Evolutionary conservation across 2,888 invertebrate species (phyloP).

Genomic region (Agonopterix subpropinquella): DNA sequence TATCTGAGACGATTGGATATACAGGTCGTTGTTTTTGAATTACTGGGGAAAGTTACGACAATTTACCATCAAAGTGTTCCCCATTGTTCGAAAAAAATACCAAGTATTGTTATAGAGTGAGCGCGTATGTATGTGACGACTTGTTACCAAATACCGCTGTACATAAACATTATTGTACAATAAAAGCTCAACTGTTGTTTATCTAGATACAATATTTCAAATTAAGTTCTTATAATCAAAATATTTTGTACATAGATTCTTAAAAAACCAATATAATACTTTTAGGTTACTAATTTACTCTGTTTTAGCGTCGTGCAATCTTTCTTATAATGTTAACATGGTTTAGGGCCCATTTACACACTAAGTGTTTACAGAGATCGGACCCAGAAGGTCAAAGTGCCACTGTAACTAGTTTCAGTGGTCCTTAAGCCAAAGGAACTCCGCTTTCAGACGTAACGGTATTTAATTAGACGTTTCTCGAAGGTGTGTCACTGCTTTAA

Average conservation of each 20-base stretch:
- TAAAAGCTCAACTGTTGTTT: constrained; percentile 34
- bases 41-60: neutral
- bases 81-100: neutral
- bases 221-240: neutral
- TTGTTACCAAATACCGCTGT: constrained; percentile 54
- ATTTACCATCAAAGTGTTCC: neutral
- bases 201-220: constrained; percentile 9
- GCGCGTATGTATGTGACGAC: constrained; percentile 37
- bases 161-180: constrained; percentile 30
- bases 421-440: too few species aligned
- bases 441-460: too few species aligned
- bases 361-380: too few species aligned
- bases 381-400: too few species aligned
- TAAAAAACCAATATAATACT: constrained; percentile 2
- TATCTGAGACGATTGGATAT: constrained; percentile 29
- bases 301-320: constrained; percentile 44
- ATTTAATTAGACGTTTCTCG: too few species aligned
- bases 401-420: too few species aligned
- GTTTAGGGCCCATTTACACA: too few species aligned
- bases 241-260: constrained; percentile 10
- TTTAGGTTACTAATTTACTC: constrained; percentile 19
- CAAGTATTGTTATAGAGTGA: constrained; percentile 14
- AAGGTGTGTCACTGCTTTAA: too few species aligned
- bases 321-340: constrained; percentile 13
- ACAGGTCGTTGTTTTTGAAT: neutral